phyloP scores from a whole-genome alignment of 2,888 invertebrate genomes.

The Muscina levida region DNA sequence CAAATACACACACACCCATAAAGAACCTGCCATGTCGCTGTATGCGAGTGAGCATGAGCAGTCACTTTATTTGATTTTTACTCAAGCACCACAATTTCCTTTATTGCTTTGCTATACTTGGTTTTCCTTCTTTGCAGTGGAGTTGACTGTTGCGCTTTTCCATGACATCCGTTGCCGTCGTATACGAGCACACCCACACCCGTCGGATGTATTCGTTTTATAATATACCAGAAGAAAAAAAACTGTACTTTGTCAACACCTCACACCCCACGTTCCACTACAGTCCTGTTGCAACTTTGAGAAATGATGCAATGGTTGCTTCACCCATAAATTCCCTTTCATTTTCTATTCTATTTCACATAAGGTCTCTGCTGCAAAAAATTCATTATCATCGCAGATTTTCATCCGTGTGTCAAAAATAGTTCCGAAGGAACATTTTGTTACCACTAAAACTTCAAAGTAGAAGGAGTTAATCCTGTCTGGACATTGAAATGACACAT shows the following conservation, averaged over 20 bases:
- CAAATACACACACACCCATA: no score
- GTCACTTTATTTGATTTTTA: conserved; percentile 55
- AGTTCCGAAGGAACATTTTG: no score
- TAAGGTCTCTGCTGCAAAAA: no score
- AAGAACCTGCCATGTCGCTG: background rate
- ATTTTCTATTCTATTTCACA: no score
- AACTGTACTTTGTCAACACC: no score
- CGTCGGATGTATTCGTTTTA: background rate
- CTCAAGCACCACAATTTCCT: conserved; percentile 61
- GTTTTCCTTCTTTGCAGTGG: conserved; percentile 22
- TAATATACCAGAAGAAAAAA: no score
- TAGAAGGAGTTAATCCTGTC: no score
- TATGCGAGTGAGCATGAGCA: background rate
- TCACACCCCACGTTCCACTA: background rate
- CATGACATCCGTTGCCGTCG: conserved; percentile 54
- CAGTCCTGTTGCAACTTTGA: conserved; percentile 9
- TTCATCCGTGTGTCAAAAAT: no score
- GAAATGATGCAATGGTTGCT: background rate
- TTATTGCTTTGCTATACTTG: conserved; percentile 51
- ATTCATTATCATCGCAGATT: no score
- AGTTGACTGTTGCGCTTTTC: conserved; percentile 59
- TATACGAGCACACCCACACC: background rate
- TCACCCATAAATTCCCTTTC: no score
- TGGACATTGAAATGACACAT: no score
- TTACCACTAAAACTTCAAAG: no score